A percentile compares a stretch with the other conserved stretches of the same genome.
Evolutionary conservation across 35 echinoderm and acorn worm species (phyloP).

Genomic region (Apostichopus californicus): DNA sequence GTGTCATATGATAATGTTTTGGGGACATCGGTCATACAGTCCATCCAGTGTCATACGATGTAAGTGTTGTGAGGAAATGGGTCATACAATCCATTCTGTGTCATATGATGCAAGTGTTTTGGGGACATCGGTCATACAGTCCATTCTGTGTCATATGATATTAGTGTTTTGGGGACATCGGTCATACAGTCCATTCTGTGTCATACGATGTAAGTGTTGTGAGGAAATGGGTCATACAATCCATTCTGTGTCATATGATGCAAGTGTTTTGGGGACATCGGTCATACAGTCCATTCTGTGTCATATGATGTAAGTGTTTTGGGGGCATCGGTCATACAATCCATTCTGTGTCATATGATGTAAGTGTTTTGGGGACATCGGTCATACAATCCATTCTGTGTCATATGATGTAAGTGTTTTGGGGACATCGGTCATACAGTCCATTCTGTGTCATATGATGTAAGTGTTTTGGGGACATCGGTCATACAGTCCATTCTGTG

Average conservation of each 20-base stretch:
- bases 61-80: neutral
- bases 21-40: neutral
- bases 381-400: too few relatives aligned
- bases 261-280: too few relatives aligned
- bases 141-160: neutral
- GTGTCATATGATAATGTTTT: neutral
- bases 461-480: too few relatives aligned
- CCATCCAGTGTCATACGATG: neutral
- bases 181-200: neutral
- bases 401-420: too few relatives aligned
- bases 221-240: too few relatives aligned
- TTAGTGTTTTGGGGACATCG: neutral
- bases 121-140: neutral
- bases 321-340: too few relatives aligned
- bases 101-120: neutral
- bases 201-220: neutral
- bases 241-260: neutral
- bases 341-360: too few relatives aligned
- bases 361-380: too few relatives aligned
- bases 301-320: too few relatives aligned
- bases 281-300: neutral
- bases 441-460: too few relatives aligned
- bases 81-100: neutral
- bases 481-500: too few relatives aligned
- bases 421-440: too few relatives aligned